Evolutionary conservation across 2,113 vertebrate genomes (phyloP).

Genomic region (Notarius lentiginosus): DNA sequence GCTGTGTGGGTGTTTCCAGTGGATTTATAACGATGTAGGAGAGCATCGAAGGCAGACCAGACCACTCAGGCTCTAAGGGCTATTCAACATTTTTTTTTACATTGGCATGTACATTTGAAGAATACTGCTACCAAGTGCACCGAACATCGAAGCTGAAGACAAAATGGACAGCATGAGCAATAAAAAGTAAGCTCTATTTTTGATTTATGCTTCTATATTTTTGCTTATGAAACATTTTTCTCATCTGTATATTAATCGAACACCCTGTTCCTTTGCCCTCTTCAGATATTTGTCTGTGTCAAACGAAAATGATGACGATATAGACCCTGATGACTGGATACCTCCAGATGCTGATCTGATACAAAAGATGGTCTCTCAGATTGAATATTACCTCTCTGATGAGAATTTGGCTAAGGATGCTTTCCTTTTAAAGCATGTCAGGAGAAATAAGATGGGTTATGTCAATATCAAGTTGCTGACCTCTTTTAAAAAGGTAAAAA

Average conservation of each 20-base stretch:
- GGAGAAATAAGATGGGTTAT: constrained; percentile 57
- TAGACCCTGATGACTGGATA: constrained; percentile 47
- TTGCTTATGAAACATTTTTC: not conserved
- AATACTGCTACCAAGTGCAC: not conserved
- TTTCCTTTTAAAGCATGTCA: constrained; percentile 57
- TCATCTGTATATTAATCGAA: not conserved
- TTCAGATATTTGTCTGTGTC: constrained; percentile 20
- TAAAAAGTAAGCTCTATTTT: constrained; percentile 15
- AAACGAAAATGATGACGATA: constrained; percentile 44
- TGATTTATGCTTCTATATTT: not conserved
- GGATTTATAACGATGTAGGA: constrained; percentile 28
- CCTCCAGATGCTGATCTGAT: constrained; percentile 46
- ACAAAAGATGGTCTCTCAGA: constrained; percentile 54
- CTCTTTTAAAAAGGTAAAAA: constrained; percentile 58
- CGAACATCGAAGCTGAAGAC: not conserved
- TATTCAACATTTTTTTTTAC: constrained; percentile 4
- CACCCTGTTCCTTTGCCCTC: not conserved
- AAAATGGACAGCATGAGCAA: constrained; percentile 16
- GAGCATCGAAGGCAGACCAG: constrained; percentile 14
- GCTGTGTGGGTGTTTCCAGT: constrained; percentile 38
- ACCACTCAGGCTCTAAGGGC: constrained; percentile 2
- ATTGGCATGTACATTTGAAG: not conserved
- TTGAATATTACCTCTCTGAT: constrained; percentile 58
- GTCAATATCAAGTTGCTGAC: constrained; percentile 58
- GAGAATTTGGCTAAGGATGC: constrained; percentile 57